Conservation (phyloP, 2,888 invertebrate genomes). For the Lithophane semibrunnea region DNA sequence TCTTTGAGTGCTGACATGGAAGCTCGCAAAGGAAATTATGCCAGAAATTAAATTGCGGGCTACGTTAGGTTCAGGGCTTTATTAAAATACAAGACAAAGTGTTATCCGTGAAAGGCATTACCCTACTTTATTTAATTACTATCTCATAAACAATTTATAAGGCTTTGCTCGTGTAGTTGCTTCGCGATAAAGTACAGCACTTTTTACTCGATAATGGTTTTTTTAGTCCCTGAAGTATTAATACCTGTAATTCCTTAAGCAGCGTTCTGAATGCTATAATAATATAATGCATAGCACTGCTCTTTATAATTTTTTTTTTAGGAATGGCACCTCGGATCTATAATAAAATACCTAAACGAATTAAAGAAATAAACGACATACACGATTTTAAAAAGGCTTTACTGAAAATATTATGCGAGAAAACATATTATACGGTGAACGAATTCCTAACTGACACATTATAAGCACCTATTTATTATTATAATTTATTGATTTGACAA, state of each 20-base stretch:
- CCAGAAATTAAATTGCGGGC: conserved; percentile 51
- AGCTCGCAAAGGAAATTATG: conserved; percentile 50
- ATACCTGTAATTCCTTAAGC: conserved; percentile 3
- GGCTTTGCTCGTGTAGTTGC: background rate
- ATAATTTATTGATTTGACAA: too few relatives aligned
- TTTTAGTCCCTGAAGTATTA: conserved; percentile 11
- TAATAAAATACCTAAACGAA: too few relatives aligned
- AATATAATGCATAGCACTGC: too few relatives aligned
- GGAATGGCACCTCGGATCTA: too few relatives aligned
- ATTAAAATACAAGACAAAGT: conserved; percentile 39
- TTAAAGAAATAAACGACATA: too few relatives aligned
- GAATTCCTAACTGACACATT: too few relatives aligned
- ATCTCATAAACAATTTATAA: conserved; percentile 43
- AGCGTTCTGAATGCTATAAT: conserved; percentile 8
- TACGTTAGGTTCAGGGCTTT: conserved; percentile 26
- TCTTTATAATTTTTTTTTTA: too few relatives aligned
- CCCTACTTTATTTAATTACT: conserved; percentile 40
- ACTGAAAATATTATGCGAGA: too few relatives aligned
- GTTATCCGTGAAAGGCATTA: conserved; percentile 24
- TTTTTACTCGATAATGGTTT: background rate
- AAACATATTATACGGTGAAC: too few relatives aligned
- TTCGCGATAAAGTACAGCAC: conserved; percentile 10
- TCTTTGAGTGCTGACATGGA: conserved; percentile 43
- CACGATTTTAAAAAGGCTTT: too few relatives aligned
- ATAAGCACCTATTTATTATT: too few relatives aligned